These are phyloP conservation scores for Prorops nasuta DNA, from an alignment of 1,140 invertebrate species.

Conservation along the genomic window DNA sequence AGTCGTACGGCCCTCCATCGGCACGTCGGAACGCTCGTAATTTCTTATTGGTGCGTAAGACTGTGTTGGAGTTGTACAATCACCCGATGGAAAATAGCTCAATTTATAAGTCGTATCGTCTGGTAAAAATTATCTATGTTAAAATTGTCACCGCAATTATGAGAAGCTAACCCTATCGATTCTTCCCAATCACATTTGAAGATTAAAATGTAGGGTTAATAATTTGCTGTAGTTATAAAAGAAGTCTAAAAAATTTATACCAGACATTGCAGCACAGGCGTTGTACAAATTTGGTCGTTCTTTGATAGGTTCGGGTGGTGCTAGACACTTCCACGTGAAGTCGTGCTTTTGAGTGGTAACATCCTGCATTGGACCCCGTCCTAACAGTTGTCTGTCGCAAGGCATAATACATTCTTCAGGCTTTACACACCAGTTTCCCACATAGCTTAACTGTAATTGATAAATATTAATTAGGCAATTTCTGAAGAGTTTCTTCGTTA, in stretches of 20 bases:
- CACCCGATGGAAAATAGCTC: conserved; percentile 54
- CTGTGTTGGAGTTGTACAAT: conserved; percentile 34
- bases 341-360: conserved; percentile 72
- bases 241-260: conserved; percentile 18
- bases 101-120: conserved; percentile 60
- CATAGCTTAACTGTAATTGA: conserved; percentile 41
- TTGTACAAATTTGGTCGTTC: conserved; percentile 31
- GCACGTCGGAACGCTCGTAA: conserved; percentile 55
- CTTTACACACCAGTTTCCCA: conserved; percentile 47
- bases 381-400: conserved; percentile 37
- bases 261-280: conserved; percentile 27
- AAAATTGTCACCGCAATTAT: no score
- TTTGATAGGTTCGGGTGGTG: conserved; percentile 34
- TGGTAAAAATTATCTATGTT: conserved; percentile 22
- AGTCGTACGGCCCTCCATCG: conserved; percentile 58
- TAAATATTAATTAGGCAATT: no score
- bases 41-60: conserved; percentile 51
- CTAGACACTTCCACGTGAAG: conserved; percentile 65
- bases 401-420: conserved; percentile 36
- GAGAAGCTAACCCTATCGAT: no score
- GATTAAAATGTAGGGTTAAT: no score
- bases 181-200: no score
- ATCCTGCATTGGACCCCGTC: conserved; percentile 69
- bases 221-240: no score
- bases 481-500: no score